Evolutionary conservation across 2,113 vertebrate species (phyloP), one percentile per base, ranked within the genome.

Genomic region (Platycercus adscitus): DNA sequence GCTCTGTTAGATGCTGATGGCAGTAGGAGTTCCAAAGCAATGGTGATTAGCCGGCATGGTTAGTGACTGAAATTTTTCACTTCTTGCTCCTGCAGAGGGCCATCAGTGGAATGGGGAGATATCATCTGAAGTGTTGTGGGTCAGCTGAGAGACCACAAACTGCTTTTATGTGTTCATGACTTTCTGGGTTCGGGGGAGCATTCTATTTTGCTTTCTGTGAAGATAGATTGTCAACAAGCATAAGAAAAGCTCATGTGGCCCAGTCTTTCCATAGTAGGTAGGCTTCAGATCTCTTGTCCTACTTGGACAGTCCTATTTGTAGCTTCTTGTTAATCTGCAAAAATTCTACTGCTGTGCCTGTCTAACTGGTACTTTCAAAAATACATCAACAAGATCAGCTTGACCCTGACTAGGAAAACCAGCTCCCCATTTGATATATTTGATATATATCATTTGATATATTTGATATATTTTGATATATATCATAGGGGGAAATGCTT

Each of bases 301-400:
- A 15, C 53, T 80, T 86, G 23, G 33, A 85, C 14, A 65, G 26
- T 79, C 23, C 43, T 75, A 24, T 63, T 64, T 49, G 33, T 43
- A 77, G 21, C 13, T 80, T 91, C 47, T 56, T 56, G 43, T 41
- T 64, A 53, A 64, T 73, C 31, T 31, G 79, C 28, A 28, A 28
- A 82, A 61, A 69, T 86, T 82, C 63, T 80, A 16, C 28, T 76
- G 35, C 53, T 64, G 16, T 87, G 7, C 12, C 21, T 88, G 21
- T 56, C 21, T 85, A 6, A 60, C 61, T 88, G 23, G 10, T 73
- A 21, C 79, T 88, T 82, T n/a, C 50, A 83, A 69, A 95, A 93
- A 49, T 37, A 76, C 8, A 44, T 82, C 77, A 85, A 15, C 18
- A 47, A 10, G 63, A 76, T 69, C 29, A 72, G 33, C 29, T 49